Evolutionary conservation across 2,888 invertebrate species (phyloP).

Genomic region (Nebria brevicollis): DNA sequence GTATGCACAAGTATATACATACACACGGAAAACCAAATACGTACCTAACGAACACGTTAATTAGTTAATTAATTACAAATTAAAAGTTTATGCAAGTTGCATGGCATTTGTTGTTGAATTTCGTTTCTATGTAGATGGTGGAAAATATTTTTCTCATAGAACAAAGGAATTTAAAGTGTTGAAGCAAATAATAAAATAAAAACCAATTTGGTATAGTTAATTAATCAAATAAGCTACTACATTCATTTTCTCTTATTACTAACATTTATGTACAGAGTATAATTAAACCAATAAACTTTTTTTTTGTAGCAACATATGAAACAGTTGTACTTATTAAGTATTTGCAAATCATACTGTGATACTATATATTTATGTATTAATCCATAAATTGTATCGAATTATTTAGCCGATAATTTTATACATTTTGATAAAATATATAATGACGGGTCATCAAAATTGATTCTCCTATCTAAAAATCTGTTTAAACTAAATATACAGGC

Average conservation of each 20-base stretch:
- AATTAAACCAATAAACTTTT: background rate
- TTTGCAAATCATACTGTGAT: no score
- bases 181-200: background rate
- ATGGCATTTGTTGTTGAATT: background rate
- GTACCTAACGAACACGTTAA: background rate
- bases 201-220: background rate
- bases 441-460: background rate
- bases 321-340: no score
- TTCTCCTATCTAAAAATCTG: background rate
- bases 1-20: background rate
- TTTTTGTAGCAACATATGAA: background rate
- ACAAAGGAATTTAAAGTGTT: background rate
- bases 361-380: no score
- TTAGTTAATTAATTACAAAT: background rate
- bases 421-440: background rate
- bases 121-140: background rate
- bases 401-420: background rate
- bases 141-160: background rate
- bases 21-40: background rate
- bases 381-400: background rate
- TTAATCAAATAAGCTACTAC: background rate
- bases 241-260: no score
- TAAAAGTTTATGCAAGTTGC: background rate
- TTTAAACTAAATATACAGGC: background rate
- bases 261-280: background rate